These are phyloP conservation scores for Sebastiscus albofasciatus DNA, from an alignment of 2,797 vertebrate genomes.

Conservation along the genomic window DNA sequence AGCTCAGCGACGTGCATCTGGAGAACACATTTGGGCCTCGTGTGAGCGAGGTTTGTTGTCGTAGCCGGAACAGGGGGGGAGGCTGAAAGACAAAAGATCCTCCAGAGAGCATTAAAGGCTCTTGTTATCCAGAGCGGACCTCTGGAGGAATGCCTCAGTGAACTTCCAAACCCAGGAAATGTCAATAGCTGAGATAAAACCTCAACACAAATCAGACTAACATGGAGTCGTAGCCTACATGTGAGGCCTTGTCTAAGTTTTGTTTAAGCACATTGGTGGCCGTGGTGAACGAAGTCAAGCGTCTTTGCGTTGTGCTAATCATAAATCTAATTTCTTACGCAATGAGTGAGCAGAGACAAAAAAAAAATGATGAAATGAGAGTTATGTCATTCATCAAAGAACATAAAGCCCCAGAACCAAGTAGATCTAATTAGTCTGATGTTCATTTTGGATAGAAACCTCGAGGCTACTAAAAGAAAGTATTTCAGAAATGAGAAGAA, in stretches of 20 bases:
- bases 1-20: constrained; percentile 68
- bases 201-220: constrained; percentile 8
- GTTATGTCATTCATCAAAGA: constrained; percentile 18
- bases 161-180: constrained; percentile 10
- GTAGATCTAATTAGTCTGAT: constrained; percentile 23
- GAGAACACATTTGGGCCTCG: constrained; percentile 75
- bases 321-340: not conserved
- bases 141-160: constrained; percentile 16
- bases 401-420: constrained; percentile 1
- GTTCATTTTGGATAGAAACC: constrained; percentile 19
- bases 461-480: constrained; percentile 4
- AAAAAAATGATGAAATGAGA: not conserved
- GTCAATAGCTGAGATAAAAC: not conserved
- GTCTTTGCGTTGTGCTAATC: not conserved
- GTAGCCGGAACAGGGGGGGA: not conserved
- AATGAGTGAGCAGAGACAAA: not conserved
- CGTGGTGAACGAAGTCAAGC: not conserved
- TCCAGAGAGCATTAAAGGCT: constrained; percentile 25
- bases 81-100: constrained; percentile 46
- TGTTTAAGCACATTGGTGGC: not conserved
- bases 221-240: not conserved
- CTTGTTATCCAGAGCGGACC: not conserved
- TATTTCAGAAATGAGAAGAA: not conserved
- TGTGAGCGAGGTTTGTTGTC: constrained; percentile 23
- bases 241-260: not conserved